Percentiles rank a stretch among this genome's conserved stretches.
Evolutionary conservation across 2,888 invertebrate genomes (phyloP).

Genomic region (Coleophora flavipennella): DNA sequence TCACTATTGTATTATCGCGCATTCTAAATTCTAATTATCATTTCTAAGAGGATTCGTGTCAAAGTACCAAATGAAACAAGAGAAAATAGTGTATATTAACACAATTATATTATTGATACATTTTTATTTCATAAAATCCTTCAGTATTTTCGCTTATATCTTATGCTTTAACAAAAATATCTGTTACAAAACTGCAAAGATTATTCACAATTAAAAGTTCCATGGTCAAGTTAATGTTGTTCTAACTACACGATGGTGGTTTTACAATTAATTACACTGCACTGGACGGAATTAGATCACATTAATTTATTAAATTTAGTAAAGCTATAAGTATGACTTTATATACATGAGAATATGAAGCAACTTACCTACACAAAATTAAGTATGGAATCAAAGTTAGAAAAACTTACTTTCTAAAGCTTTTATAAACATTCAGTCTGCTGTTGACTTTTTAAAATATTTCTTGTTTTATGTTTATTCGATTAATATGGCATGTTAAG

Average conservation of each 20-base stretch:
- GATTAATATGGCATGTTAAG: conserved; percentile 48
- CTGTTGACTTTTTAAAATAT: conserved; percentile 43
- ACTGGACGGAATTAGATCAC: conserved; percentile 42
- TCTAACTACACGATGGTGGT: too few species aligned
- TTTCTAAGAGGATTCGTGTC: too few species aligned
- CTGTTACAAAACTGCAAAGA: too few species aligned
- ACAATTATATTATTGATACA: too few species aligned
- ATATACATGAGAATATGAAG: conserved; percentile 54
- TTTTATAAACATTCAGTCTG: conserved; percentile 56
- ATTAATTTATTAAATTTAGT: conserved; percentile 56
- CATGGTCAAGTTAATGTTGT: too few species aligned
- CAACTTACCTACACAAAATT: conserved; percentile 39
- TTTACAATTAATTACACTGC: conserved; percentile 36
- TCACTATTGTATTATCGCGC: too few species aligned
- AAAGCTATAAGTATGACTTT: conserved; percentile 62
- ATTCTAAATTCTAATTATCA: too few species aligned
- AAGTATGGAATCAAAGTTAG: conserved; percentile 41
- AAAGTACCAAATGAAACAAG: too few species aligned
- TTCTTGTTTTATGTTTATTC: conserved; percentile 15
- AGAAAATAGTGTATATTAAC: too few species aligned
- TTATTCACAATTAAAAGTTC: too few species aligned
- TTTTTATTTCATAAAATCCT: too few species aligned
- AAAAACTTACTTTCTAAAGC: conserved; percentile 45
- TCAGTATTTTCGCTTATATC: too few species aligned
- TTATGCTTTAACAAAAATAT: conserved; percentile 2